Base-by-base conservation (phyloP, 2,113 vertebrate genomes). In the Leptobrachium leishanense region DNA sequence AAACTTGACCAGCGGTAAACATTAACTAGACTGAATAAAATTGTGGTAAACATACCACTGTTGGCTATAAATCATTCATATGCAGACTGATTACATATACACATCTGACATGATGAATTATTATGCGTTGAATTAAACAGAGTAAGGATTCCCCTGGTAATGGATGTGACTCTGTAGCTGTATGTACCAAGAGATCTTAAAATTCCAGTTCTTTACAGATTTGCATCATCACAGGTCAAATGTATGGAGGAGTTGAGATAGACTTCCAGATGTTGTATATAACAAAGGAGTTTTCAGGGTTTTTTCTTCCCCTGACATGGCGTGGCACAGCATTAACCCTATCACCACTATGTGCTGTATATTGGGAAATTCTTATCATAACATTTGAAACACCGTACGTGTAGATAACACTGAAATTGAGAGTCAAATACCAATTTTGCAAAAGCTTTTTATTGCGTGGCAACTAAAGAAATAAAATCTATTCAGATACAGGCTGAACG, bases 81-180 rank as follows among this genome's bases (percentile, higher is more conserved):
- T 20, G 10, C 10, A 39, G 62, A 64, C 62, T 64, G 31, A 64
- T 64, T 64, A 64, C 31, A 64, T 64, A 64, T 64, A 64, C 62
- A 64, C 62, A 31, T 64, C 39, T 39, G 62, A 20, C 62, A 8
- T 64, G 62, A 64, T 64, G 31, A 39, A 64, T 39, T 9, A 15
- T 59, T 11, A 12, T 59, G 55, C 55, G 13, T 13, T 4, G 8
- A 59, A 13, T 59, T 15, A 39, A 13, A 64, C 62, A 31, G 62
- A 64, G 62, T 64, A 31, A 39, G 62, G 62, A 64, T 64, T 39
- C 62, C 62, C 20, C 31, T 20, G 31, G 62, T 64, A 59, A 59
- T 59, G 46, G 4, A 59, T 59, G 55, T 59, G 11, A 59, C 55
- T 59, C 55, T 3, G 55, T 59, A 59, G 55, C 55, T 59, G 55